A percentile compares a stretch with the other conserved stretches of the same genome.
These are phyloP conservation scores for Orthonevra nobilis DNA, from an alignment of 2,888 invertebrate genomes.

Conservation along the genomic window DNA sequence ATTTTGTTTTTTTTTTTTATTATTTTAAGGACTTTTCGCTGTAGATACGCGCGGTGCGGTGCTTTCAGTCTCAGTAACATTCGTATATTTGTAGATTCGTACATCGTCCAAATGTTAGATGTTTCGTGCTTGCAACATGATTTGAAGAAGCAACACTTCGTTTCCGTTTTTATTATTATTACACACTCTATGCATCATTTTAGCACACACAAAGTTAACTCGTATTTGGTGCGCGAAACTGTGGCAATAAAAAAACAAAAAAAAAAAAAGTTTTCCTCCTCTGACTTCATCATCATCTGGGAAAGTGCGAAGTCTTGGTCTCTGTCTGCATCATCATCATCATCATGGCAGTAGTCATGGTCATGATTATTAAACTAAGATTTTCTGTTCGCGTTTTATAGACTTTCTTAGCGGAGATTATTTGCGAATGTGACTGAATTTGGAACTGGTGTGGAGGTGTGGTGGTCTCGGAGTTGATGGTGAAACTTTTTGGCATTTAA, in stretches of 20 bases:
- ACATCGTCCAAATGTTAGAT: slow-evolving; percentile 24
- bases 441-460: neutral
- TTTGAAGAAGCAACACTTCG: slow-evolving; percentile 52
- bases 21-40: slow-evolving; percentile 53
- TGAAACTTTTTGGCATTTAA: slow-evolving; percentile 45
- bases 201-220: slow-evolving; percentile 45
- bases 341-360: slow-evolving; percentile 19
- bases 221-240: slow-evolving; percentile 35
- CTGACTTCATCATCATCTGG: slow-evolving; percentile 30
- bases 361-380: slow-evolving; percentile 67
- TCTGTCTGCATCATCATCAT: slow-evolving; percentile 16
- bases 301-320: neutral
- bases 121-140: slow-evolving; percentile 64
- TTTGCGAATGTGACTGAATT: slow-evolving; percentile 1
- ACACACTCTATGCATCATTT: slow-evolving; percentile 65
- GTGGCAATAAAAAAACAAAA: slow-evolving; percentile 36
- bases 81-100: neutral
- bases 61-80: too few relatives aligned
- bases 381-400: slow-evolving; percentile 60
- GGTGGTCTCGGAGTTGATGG: neutral
- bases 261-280: slow-evolving; percentile 35
- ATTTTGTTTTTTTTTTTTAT: slow-evolving; percentile 22
- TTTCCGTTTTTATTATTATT: slow-evolving; percentile 65
- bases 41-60: neutral
- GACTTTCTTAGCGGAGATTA: slow-evolving; percentile 43